Conservation (phyloP, 2,888 invertebrate genomes). For the Zygaena filipendulae region DNA sequence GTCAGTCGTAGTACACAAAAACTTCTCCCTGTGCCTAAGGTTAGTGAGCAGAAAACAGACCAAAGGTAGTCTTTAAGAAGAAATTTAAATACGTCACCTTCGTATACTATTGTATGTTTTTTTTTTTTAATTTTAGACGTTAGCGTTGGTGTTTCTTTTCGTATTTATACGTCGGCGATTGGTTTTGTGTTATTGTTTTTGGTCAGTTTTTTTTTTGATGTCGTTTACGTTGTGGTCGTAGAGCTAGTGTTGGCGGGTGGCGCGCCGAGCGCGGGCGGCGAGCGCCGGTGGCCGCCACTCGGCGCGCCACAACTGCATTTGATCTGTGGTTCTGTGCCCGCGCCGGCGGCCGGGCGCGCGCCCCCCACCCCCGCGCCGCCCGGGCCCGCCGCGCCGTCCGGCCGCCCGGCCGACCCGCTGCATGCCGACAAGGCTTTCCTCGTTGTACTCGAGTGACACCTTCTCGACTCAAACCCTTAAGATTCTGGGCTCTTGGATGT, state of each 20-base stretch:
- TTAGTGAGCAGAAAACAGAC: conserved; percentile 92
- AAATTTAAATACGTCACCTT: conserved; percentile 69
- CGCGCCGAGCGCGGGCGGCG: conserved; percentile 43
- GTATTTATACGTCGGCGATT: conserved; percentile 60
- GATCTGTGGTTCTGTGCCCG: conserved; percentile 67
- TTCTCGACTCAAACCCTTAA: conserved; percentile 64
- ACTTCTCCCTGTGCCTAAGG: conserved; percentile 98
- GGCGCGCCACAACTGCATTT: conserved; percentile 63
- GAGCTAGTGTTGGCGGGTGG: conserved; percentile 60
- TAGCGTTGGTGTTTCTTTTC: conserved; percentile 65
- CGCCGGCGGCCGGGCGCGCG: conserved; percentile 31
- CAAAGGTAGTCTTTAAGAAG: conserved; percentile 74
- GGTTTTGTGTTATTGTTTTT: conserved; percentile 49
- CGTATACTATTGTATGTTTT: conserved; percentile 66
- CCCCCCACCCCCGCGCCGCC: conserved; percentile 16
- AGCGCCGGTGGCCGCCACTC: too few relatives aligned
- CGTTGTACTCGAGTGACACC: conserved; percentile 59
- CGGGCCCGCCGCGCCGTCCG: conserved; percentile 15
- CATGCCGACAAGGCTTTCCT: conserved; percentile 65
- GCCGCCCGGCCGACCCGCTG: conserved; percentile 56
- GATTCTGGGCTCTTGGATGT: conserved; percentile 70
- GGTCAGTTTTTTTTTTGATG: conserved; percentile 44
- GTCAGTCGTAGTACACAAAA: conserved; percentile 99
- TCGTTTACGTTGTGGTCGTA: conserved; percentile 64
- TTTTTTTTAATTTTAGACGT: conserved; percentile 54